phyloP scores from a whole-genome alignment of 2,113 vertebrate genomes.

The Strix uralensis region DNA sequence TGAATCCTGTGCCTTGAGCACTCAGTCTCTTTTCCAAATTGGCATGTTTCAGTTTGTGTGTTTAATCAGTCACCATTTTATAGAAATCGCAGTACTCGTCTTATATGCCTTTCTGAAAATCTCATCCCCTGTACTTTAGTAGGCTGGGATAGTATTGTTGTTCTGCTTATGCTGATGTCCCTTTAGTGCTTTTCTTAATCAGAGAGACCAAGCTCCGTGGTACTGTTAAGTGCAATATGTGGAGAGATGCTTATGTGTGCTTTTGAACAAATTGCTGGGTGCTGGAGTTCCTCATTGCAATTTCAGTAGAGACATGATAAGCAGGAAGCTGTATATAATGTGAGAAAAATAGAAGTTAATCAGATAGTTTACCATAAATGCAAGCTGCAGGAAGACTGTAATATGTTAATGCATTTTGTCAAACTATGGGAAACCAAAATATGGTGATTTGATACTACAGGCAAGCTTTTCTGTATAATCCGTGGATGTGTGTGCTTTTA shows the following conservation, averaged over 20 bases:
- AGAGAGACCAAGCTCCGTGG: neutral
- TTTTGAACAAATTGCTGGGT: neutral
- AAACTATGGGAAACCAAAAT: neutral
- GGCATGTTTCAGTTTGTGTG: neutral
- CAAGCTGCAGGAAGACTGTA: neutral
- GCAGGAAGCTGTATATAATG: neutral
- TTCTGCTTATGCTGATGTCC: neutral
- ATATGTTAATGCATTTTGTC: neutral
- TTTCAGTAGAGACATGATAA: neutral
- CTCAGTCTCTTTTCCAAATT: neutral
- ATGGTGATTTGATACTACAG: neutral
- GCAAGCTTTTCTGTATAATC: neutral
- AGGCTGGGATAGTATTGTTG: neutral
- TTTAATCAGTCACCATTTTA: neutral
- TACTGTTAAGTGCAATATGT: neutral
- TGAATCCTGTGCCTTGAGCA: neutral
- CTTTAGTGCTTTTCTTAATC: neutral
- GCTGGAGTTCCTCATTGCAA: neutral
- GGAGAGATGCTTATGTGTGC: neutral
- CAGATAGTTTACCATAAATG: neutral
- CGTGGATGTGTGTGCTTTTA: neutral
- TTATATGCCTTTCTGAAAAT: neutral
- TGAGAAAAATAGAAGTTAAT: neutral
- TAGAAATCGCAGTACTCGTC: neutral
- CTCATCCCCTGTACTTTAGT: accelerated